Percentiles rank a stretch among this genome's conserved stretches.
Conservation (phyloP, 2,113 vertebrate genomes). For the Boleophthalmus pectinirostris region DNA sequence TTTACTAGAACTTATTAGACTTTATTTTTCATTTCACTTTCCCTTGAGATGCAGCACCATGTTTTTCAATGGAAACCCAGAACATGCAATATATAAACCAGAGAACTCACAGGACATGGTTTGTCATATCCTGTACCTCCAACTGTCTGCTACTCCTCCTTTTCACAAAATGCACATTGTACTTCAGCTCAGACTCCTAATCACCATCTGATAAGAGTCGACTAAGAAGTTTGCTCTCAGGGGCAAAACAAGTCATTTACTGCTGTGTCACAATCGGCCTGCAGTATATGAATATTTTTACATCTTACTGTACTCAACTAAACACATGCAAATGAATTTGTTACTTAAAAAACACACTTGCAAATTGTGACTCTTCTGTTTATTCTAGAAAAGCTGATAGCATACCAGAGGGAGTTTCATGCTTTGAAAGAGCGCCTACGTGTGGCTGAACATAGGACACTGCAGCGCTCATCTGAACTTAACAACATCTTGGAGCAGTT, state of each 20-base stretch:
- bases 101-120: neutral
- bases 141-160: slow-evolving; percentile 1
- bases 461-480: slow-evolving; percentile 94
- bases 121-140: neutral
- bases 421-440: slow-evolving; percentile 94
- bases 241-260: neutral
- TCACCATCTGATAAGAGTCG: neutral
- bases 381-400: slow-evolving; percentile 88
- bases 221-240: neutral
- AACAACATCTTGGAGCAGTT: slow-evolving; percentile 93
- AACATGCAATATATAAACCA: neutral
- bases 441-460: slow-evolving; percentile 92
- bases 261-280: neutral
- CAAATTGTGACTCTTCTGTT: neutral
- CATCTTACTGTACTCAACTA: neutral
- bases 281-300: neutral
- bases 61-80: neutral
- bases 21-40: neutral
- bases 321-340: neutral
- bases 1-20: neutral
- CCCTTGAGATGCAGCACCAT: neutral
- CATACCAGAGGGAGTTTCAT: slow-evolving; percentile 96
- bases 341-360: no score
- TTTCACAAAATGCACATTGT: neutral
- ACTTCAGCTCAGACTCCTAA: neutral